Evolutionary conservation across 2,797 vertebrate species (phyloP).

Genomic region (Poeciliopsis turneri): DNA sequence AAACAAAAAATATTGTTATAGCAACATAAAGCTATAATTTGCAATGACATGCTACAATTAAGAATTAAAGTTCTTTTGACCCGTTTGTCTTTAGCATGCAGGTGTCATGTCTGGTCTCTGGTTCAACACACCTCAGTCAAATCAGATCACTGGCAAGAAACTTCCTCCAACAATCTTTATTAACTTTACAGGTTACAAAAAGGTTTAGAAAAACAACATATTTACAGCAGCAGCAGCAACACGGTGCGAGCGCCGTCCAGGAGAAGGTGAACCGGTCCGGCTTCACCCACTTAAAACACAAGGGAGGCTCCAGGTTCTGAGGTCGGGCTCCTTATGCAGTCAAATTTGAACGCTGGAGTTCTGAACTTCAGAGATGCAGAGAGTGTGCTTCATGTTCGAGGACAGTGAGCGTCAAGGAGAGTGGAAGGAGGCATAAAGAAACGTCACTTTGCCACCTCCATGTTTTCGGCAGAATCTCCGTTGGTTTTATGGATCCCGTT

Average conservation of each 20-base stretch:
- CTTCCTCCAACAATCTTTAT: slow-evolving; percentile 85
- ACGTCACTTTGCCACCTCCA: slow-evolving; percentile 47
- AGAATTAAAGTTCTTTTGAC: too few species aligned
- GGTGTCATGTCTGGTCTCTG: too few species aligned
- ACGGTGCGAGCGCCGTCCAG: not conserved
- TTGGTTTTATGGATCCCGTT: slow-evolving; percentile 14
- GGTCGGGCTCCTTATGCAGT: not conserved
- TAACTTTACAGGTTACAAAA: slow-evolving; percentile 69
- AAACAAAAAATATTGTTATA: not conserved
- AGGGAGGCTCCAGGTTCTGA: not conserved
- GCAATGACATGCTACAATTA: too few species aligned
- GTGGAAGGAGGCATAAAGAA: not conserved
- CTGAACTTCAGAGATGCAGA: not conserved
- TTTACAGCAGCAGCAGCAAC: slow-evolving; percentile 57
- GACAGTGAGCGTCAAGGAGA: not conserved
- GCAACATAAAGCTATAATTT: too few species aligned
- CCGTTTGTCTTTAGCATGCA: too few species aligned
- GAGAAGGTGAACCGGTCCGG: not conserved
- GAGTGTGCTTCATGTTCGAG: not conserved
- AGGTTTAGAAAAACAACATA: slow-evolving; percentile 35
- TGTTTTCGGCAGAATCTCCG: slow-evolving; percentile 12
- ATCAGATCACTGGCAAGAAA: not conserved
- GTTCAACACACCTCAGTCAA: too few species aligned
- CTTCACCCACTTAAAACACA: not conserved
- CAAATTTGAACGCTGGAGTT: not conserved